Conservation (phyloP, 2,113 vertebrate genomes). For the Ciconia boyciana region DNA sequence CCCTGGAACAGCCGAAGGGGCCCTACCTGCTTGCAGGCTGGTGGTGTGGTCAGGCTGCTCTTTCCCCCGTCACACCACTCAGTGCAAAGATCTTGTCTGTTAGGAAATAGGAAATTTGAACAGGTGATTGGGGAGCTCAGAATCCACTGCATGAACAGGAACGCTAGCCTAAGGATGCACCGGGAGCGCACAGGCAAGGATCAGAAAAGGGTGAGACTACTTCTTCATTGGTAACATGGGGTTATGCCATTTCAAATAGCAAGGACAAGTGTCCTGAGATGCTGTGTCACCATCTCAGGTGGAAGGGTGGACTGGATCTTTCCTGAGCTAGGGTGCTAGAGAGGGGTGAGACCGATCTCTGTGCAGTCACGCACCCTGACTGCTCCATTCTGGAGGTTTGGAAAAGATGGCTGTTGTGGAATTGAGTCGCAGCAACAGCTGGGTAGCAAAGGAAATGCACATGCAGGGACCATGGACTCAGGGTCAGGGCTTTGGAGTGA, state of each 20-base stretch:
- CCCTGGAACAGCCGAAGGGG: neutral
- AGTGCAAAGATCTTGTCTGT: neutral
- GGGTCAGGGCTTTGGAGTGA: neutral
- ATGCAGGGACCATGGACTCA: rapidly evolving
- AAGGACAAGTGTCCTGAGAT: neutral
- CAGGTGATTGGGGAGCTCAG: neutral
- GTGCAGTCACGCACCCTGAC: neutral
- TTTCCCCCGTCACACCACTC: neutral
- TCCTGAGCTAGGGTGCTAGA: neutral
- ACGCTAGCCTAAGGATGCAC: neutral
- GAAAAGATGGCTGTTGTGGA: neutral
- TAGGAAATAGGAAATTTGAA: neutral
- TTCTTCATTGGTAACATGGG: rapidly evolving
- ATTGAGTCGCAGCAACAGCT: neutral
- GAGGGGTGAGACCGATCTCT: neutral
- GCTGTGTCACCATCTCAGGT: neutral
- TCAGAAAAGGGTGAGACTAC: neutral
- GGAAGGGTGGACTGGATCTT: neutral
- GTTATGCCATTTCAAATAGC: neutral
- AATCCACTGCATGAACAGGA: neutral
- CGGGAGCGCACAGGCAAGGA: neutral
- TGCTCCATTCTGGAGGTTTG: neutral
- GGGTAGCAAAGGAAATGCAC: neutral
- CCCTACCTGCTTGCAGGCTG: neutral
- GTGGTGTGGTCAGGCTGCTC: neutral